These are phyloP conservation scores for Medauroidea extradentata DNA, from an alignment of 1,140 invertebrate species.

Conservation along the genomic window DNA sequence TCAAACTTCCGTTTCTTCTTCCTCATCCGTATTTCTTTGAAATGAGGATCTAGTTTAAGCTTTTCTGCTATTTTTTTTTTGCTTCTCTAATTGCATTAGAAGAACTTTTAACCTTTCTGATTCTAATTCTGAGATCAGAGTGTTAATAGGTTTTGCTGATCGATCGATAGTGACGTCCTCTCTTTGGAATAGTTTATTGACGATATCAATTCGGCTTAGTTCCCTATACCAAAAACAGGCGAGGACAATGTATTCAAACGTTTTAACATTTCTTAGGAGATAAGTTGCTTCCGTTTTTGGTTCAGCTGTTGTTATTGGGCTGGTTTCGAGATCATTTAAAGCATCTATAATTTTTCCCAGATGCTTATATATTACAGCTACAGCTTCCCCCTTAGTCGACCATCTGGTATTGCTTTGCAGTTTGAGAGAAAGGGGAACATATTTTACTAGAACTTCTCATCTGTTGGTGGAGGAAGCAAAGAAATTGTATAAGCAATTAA, in stretches of 20 bases:
- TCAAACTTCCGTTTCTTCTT: slow-evolving; percentile 7
- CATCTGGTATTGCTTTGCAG: slow-evolving; percentile 11
- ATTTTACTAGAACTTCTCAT: slow-evolving; percentile 15
- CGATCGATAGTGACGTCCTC: slow-evolving; percentile 11
- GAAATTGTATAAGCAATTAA: slow-evolving; percentile 20
- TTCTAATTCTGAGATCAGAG: slow-evolving; percentile 12
- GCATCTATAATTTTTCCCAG: slow-evolving; percentile 16
- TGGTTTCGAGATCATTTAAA: slow-evolving; percentile 13
- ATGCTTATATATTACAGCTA: slow-evolving; percentile 14
- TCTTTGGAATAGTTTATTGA: slow-evolving; percentile 9
- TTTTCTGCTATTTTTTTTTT: slow-evolving; percentile 4
- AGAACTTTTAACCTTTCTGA: slow-evolving; percentile 10
- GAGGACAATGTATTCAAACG: slow-evolving; percentile 13
- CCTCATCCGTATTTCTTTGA: not conserved
- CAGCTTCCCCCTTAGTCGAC: slow-evolving; percentile 10
- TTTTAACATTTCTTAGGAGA: slow-evolving; percentile 11
- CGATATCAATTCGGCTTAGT: slow-evolving; percentile 13
- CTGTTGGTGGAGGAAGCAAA: slow-evolving; percentile 22
- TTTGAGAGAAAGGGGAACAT: slow-evolving; percentile 7
- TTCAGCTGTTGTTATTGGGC: slow-evolving; percentile 16
- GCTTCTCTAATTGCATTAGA: slow-evolving; percentile 7
- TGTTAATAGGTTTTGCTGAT: slow-evolving; percentile 14
- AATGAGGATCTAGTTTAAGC: slow-evolving; percentile 5
- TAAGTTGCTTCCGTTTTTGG: slow-evolving; percentile 12
- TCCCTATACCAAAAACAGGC: slow-evolving; percentile 14